Conservation (phyloP, 1,140 invertebrate genomes). For the Whitmania pigra region DNA sequence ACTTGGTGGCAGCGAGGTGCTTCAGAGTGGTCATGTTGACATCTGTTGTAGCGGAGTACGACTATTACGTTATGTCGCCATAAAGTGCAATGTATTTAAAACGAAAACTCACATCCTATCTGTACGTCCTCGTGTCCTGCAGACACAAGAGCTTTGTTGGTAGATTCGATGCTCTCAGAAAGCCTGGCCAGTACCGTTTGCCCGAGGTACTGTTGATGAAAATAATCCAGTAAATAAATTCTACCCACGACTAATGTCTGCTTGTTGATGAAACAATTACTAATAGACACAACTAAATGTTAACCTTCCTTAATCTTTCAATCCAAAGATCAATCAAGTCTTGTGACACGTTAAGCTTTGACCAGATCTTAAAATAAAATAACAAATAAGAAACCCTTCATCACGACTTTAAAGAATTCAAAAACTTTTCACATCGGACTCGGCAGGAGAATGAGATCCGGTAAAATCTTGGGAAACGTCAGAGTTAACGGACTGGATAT, state of each 20-base stretch:
- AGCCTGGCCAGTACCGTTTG: constrained; percentile 60
- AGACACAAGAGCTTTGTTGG: constrained; percentile 53
- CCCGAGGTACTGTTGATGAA: constrained; percentile 57
- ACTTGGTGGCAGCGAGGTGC: constrained; percentile 48
- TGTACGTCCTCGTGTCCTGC: constrained; percentile 57
- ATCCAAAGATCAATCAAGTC: constrained; percentile 39
- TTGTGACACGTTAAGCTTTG: constrained; percentile 34
- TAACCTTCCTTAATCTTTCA: constrained; percentile 41
- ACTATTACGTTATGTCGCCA: not conserved
- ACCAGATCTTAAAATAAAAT: constrained; percentile 33
- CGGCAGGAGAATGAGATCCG: not conserved
- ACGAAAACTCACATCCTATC: constrained; percentile 47
- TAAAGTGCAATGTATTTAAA: not conserved
- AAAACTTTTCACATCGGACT: not conserved
- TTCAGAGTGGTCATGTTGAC: constrained; percentile 40
- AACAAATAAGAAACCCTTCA: not conserved
- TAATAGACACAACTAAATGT: constrained; percentile 1
- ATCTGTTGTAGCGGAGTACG: constrained; percentile 32
- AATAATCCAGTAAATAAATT: constrained; percentile 20
- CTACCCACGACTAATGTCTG: not conserved
- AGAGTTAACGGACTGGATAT: not conserved
- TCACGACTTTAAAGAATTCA: not conserved
- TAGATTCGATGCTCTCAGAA: constrained; percentile 55
- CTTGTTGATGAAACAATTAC: constrained; percentile 2
- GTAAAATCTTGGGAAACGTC: not conserved